phyloP scores from a whole-genome alignment of 2,888 invertebrate genomes.

The Cheilosia urbana region DNA sequence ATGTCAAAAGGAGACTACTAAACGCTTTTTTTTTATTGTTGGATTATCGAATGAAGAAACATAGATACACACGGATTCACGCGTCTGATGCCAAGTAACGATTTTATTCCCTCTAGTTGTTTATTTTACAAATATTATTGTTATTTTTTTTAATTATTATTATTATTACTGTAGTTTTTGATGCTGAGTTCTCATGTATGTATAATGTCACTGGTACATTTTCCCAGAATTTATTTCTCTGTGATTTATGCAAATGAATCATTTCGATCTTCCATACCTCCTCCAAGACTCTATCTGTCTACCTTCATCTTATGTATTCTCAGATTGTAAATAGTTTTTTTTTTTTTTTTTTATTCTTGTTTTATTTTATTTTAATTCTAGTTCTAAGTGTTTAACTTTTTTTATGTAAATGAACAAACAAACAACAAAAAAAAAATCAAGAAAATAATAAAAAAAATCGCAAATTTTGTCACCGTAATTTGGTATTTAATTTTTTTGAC shows the following conservation, averaged over 20 bases:
- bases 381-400: constrained; percentile 64
- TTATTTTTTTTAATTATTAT: constrained; percentile 58
- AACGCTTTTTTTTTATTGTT: constrained; percentile 52
- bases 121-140: constrained; percentile 69
- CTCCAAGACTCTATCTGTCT: constrained; percentile 65
- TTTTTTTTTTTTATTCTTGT: not conserved
- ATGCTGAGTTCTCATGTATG: constrained; percentile 69
- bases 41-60: constrained; percentile 68
- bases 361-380: constrained; percentile 50
- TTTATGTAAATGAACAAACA: constrained; percentile 71
- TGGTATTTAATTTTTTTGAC: constrained; percentile 29
- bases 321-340: constrained; percentile 72
- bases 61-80: constrained; percentile 70
- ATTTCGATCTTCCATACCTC: constrained; percentile 66
- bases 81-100: constrained; percentile 76
- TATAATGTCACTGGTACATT: constrained; percentile 75
- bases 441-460: constrained; percentile 74
- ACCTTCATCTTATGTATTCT: constrained; percentile 49
- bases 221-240: constrained; percentile 66
- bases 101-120: constrained; percentile 76
- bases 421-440: constrained; percentile 68
- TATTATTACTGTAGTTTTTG: constrained; percentile 37
- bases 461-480: constrained; percentile 73
- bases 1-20: constrained; percentile 58
- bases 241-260: constrained; percentile 55